Evolutionary conservation across 2,113 vertebrate genomes (phyloP).

Genomic region (Ammodytes dubius): DNA sequence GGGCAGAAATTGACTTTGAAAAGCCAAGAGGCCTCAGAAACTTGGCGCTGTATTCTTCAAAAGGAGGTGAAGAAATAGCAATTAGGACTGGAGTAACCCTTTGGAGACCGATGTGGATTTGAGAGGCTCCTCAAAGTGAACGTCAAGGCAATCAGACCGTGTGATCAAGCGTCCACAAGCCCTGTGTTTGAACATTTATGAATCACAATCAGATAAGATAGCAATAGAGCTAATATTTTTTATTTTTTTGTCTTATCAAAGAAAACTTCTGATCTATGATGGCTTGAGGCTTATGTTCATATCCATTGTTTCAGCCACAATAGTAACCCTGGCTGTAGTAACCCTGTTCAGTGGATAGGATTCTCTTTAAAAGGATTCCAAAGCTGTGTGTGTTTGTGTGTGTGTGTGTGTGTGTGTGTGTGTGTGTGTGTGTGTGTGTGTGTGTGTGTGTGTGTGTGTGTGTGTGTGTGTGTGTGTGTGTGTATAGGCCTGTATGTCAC

Average conservation of each 20-base stretch:
- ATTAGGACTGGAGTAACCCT: conserved; percentile 13
- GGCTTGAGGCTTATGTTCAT: not conserved
- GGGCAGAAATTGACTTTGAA: not conserved
- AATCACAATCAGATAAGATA: not conserved
- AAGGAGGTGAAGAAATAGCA: conserved; percentile 2
- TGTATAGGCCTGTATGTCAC: too few relatives aligned
- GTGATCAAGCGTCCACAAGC: not conserved
- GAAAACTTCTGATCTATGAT: not conserved
- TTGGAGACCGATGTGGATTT: not conserved
- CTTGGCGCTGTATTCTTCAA: not conserved
- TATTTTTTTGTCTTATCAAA: not conserved
- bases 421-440: too few relatives aligned
- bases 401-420: too few relatives aligned
- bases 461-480: too few relatives aligned
- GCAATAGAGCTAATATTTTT: not conserved
- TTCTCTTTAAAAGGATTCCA: too few relatives aligned
- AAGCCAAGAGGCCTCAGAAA: not conserved
- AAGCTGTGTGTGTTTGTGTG: too few relatives aligned
- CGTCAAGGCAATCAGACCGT: not conserved
- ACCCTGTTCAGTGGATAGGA: too few relatives aligned
- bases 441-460: too few relatives aligned
- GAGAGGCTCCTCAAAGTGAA: conserved; percentile 13
- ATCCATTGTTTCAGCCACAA: not conserved
- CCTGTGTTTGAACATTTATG: conserved; percentile 4
- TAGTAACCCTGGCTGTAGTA: too few relatives aligned